Conservation (phyloP, 2,888 invertebrate genomes). For the Ceramica pisi region DNA sequence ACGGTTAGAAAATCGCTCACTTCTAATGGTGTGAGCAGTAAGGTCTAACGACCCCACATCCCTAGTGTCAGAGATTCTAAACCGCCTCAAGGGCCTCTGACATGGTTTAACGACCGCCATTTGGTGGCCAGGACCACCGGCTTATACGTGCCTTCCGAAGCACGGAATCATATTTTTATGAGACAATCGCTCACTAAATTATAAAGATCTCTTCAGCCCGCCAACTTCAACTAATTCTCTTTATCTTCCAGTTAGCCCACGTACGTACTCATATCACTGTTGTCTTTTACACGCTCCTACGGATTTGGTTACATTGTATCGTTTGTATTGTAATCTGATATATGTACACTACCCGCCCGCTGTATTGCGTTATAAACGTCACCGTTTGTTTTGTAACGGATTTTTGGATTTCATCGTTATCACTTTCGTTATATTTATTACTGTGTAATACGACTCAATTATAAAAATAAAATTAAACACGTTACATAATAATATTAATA, state of each 20-base stretch:
- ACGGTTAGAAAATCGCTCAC: no score
- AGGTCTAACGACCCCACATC: no score
- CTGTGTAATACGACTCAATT: neutral
- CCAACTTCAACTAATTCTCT: constrained; percentile 68
- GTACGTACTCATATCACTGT: constrained; percentile 73
- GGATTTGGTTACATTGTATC: constrained; percentile 84
- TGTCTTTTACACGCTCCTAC: constrained; percentile 84
- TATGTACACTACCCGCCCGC: constrained; percentile 73
- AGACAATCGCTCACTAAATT: no score
- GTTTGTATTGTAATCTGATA: constrained; percentile 81
- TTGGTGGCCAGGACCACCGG: no score
- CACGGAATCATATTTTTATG: no score
- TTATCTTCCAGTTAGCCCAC: constrained; percentile 76
- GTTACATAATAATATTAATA: neutral
- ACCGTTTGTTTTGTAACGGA: constrained; percentile 28
- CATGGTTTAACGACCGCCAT: no score
- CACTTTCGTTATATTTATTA: neutral
- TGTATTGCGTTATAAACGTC: constrained; percentile 70
- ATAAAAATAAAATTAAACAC: neutral
- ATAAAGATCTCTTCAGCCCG: constrained; percentile 59
- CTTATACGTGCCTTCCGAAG: no score
- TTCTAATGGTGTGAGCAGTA: no score
- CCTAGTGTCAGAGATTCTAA: no score
- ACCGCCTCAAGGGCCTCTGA: no score
- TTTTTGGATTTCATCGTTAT: neutral